Conservation (phyloP, 2,888 invertebrate genomes). For the Drymonia ruficornis region DNA sequence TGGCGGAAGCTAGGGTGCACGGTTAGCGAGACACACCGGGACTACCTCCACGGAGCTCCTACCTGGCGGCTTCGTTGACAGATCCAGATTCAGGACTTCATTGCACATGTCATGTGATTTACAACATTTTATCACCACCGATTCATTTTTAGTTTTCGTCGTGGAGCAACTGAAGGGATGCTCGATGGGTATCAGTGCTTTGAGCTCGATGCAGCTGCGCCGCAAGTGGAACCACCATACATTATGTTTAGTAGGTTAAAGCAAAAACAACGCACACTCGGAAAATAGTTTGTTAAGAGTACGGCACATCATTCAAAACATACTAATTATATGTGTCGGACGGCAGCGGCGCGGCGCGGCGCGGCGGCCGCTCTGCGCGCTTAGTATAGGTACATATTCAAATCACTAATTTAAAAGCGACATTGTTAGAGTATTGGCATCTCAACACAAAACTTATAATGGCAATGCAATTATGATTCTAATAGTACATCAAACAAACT, state of each 20-base stretch:
- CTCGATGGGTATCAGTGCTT: conserved; percentile 90
- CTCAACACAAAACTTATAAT: conserved; percentile 80
- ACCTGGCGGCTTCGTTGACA: conserved; percentile 88
- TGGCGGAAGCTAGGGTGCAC: conserved; percentile 53
- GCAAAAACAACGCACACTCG: conserved; percentile 83
- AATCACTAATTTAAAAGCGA: conserved; percentile 80
- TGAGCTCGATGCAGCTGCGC: conserved; percentile 91
- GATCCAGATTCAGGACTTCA: conserved; percentile 87
- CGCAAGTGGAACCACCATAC: conserved; percentile 82
- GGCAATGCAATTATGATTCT: conserved; percentile 75
- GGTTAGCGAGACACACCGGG: conserved; percentile 59
- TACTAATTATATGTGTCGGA: conserved; percentile 53
- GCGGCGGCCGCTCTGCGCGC: conserved; percentile 53
- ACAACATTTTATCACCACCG: conserved; percentile 93
- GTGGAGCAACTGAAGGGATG: conserved; percentile 93
- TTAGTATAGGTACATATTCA: conserved; percentile 78
- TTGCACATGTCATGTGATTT: conserved; percentile 90
- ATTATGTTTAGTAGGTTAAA: conserved; percentile 85
- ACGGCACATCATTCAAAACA: conserved; percentile 80
- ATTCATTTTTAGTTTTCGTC: conserved; percentile 89
- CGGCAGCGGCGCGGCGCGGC: conserved; percentile 27
- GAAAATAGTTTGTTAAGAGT: conserved; percentile 75
- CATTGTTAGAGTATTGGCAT: conserved; percentile 80
- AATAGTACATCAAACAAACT: conserved; percentile 80
- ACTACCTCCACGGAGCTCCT: conserved; percentile 72